Base-by-base conservation (phyloP, 2,888 invertebrate genomes). In the Maniola hyperantus region DNA sequence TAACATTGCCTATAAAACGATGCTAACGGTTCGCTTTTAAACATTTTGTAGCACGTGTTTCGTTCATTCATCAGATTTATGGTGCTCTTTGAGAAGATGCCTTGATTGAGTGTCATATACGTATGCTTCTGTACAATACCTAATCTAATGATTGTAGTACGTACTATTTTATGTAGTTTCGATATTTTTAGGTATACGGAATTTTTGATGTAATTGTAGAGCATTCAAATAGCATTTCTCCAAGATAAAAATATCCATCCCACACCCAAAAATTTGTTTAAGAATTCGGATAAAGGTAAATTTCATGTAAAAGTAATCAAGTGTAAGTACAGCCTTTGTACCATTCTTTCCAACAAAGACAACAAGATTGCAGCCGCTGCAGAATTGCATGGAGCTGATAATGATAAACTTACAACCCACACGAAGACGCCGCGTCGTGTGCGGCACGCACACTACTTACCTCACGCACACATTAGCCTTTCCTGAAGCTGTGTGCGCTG, bases 11-110 rank as follows among this genome's bases (percentile, higher is more conserved):
- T 91, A 92, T 91, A 91, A 92, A 92, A 91, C 83, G 86, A 88
- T 87, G 89, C 88, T 91, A 88, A 89, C 84, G 85, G 86, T 85
- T 83, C 84, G 85, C 87, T 91, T 92, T 91, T 89, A 89, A 91
- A 91, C 90, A 87, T 88, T 26, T 89, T 83, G 90, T 88, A 91
- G 89, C 92, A 91, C 91, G 91, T 91, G 92, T 90, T 91, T 86
- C 81, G 88, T 91, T 89, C 91, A 91, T 92, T 92, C 91, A 92
- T 92, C 91, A 91, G 87, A 89, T 91, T 92, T 89, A 92, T 91
- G 89, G 89, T 87, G 83, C 78, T 84, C 83, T 85, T 90, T 90
- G 91, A 88, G 91, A 87, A 91, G 85, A 86, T 87, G 88, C 88
- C 90, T 88, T 87, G 86, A 83, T 91, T 84, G 60, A 65, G 69